phyloP scores from a whole-genome alignment of 2,888 invertebrate species.

The Bhutanitis thaidina region DNA sequence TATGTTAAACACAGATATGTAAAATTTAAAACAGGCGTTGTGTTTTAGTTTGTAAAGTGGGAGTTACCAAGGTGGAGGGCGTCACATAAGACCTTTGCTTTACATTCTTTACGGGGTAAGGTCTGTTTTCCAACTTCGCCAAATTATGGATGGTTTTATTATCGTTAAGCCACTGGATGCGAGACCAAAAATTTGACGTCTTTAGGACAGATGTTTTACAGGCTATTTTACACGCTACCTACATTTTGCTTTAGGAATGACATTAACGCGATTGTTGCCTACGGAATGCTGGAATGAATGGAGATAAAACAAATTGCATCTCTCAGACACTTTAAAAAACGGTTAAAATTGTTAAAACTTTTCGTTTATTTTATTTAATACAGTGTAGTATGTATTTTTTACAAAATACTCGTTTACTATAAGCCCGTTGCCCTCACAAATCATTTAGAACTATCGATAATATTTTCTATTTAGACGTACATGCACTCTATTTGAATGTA shows the following conservation, averaged over 20 bases:
- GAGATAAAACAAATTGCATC: not conserved
- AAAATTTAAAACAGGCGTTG: constrained; percentile 8
- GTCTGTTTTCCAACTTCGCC: constrained; percentile 46
- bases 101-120: constrained; percentile 65
- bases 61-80: constrained; percentile 75
- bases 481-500: not conserved
- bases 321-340: no score
- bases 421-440: no score
- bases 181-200: constrained; percentile 24
- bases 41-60: constrained; percentile 76
- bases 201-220: constrained; percentile 43
- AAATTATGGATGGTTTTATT: constrained; percentile 32
- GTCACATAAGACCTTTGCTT: constrained; percentile 71
- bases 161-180: constrained; percentile 29
- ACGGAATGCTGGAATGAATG: constrained; percentile 28
- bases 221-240: constrained; percentile 41
- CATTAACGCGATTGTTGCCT: constrained; percentile 12
- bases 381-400: no score
- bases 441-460: not conserved
- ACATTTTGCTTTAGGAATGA: constrained; percentile 21
- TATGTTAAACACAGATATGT: constrained; percentile 20
- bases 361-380: no score
- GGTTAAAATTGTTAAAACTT: no score
- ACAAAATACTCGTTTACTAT: no score
- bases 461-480: not conserved